Percentiles rank a stretch among this genome's conserved stretches.
Conservation (phyloP, 1,140 invertebrate genomes). For the Papilio aristodemus region DNA sequence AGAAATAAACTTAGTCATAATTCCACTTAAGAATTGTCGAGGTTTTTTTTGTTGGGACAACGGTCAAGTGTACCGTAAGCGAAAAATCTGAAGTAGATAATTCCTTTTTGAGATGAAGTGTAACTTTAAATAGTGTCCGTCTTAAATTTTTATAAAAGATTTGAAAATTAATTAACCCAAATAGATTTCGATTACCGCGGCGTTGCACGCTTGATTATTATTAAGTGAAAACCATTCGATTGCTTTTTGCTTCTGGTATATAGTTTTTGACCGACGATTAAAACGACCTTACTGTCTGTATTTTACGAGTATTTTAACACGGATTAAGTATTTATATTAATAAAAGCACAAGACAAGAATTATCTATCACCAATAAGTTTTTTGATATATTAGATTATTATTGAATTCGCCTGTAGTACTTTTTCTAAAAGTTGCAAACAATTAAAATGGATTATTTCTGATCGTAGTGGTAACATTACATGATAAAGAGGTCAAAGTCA, state of each 20-base stretch:
- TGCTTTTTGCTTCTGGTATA: neutral
- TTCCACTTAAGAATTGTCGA: neutral
- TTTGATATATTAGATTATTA: too few relatives aligned
- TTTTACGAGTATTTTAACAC: too few relatives aligned
- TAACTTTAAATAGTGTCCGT: neutral
- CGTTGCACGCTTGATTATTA: neutral
- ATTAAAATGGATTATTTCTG: too few relatives aligned
- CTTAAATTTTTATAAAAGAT: neutral
- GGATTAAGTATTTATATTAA: too few relatives aligned
- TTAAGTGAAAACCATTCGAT: neutral
- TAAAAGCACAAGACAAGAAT: too few relatives aligned
- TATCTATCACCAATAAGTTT: too few relatives aligned
- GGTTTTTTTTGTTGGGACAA: neutral
- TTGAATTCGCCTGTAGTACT: too few relatives aligned
- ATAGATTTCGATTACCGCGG: neutral
- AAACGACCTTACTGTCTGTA: neutral
- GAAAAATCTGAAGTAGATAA: neutral
- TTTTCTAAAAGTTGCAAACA: too few relatives aligned
- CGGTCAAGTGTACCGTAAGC: neutral
- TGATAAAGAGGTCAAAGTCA: neutral
- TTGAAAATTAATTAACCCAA: conserved; percentile 27
- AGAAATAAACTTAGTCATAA: neutral
- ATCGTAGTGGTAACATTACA: neutral
- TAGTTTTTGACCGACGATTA: neutral
- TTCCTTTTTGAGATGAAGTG: neutral